Percentiles rank a stretch among this genome's conserved stretches.
Evolutionary conservation across 2,113 vertebrate species (phyloP).

Genomic region (Lophius piscatorius): DNA sequence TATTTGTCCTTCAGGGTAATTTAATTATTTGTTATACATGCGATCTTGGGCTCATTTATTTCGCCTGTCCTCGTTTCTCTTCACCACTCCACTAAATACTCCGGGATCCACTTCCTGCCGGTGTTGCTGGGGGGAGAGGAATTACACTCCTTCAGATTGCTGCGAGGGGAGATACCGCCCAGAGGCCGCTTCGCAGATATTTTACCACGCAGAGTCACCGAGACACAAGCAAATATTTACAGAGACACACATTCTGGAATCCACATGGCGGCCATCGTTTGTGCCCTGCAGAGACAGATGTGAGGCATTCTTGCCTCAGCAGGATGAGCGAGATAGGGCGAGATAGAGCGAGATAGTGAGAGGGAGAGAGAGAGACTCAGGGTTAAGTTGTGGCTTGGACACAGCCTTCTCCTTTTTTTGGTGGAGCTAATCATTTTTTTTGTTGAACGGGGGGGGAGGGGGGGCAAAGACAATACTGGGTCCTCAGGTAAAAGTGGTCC

Average conservation of each 20-base stretch:
- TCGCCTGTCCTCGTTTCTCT: slow-evolving; percentile 53
- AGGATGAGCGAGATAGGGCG: slow-evolving; percentile 3
- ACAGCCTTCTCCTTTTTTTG: no score
- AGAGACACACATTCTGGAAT: slow-evolving; percentile 38
- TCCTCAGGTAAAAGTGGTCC: no score
- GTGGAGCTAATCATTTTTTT: no score
- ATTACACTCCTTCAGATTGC: slow-evolving; percentile 37
- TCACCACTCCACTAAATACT: slow-evolving; percentile 40
- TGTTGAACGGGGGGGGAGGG: no score
- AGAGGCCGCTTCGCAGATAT: slow-evolving; percentile 14
- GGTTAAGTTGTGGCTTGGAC: not conserved
- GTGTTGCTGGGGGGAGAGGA: slow-evolving; percentile 30
- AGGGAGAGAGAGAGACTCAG: no score
- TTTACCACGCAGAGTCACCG: slow-evolving; percentile 13
- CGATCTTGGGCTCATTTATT: slow-evolving; percentile 37
- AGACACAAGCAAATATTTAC: slow-evolving; percentile 43
- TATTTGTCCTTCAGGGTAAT: slow-evolving; percentile 56
- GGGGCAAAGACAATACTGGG: no score
- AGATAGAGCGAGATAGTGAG: no score
- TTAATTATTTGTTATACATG: slow-evolving; percentile 47
- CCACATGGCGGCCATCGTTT: slow-evolving; percentile 51
- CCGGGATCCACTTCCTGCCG: slow-evolving; percentile 29
- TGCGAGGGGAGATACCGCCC: not conserved
- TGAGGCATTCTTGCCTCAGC: slow-evolving; percentile 54
- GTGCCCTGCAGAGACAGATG: slow-evolving; percentile 49